Percentiles rank a stretch among this genome's conserved stretches.
Conservation (phyloP, 2,888 invertebrate genomes). For the Epinotia nisella region DNA sequence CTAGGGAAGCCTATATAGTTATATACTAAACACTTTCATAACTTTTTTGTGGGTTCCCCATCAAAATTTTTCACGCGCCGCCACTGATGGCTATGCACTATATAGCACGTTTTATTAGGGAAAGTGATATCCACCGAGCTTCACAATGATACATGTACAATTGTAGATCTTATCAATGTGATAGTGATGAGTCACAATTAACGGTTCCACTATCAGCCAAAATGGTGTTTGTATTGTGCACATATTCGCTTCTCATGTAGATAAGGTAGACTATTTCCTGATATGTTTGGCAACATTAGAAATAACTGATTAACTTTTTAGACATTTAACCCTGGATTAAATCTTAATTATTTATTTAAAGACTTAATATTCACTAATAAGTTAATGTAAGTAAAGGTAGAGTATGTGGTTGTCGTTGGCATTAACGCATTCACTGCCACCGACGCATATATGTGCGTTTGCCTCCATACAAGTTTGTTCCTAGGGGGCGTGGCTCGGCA, state of each 20-base stretch:
- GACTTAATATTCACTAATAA: too few species aligned
- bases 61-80: too few species aligned
- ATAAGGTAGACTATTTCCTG: slow-evolving; percentile 1
- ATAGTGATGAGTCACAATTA: slow-evolving; percentile 30
- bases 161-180: slow-evolving; percentile 33
- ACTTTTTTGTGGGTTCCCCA: too few species aligned
- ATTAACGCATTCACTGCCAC: too few species aligned
- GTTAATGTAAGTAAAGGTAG: too few species aligned
- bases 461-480: too few species aligned
- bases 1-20: too few species aligned
- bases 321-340: too few species aligned
- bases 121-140: slow-evolving; percentile 10
- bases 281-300: background rate
- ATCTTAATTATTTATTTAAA: too few species aligned
- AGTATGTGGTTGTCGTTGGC: background rate
- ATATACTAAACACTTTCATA: too few species aligned
- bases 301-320: background rate
- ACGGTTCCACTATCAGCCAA: slow-evolving; percentile 22
- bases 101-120: slow-evolving; percentile 25
- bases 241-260: slow-evolving; percentile 7
- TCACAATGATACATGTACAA: slow-evolving; percentile 4
- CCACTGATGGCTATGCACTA: slow-evolving; percentile 27
- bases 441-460: too few species aligned
- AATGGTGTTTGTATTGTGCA: background rate
- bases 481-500: too few species aligned